Conservation (phyloP, 1,140 invertebrate species). For the Brachionus calyciflorus region DNA sequence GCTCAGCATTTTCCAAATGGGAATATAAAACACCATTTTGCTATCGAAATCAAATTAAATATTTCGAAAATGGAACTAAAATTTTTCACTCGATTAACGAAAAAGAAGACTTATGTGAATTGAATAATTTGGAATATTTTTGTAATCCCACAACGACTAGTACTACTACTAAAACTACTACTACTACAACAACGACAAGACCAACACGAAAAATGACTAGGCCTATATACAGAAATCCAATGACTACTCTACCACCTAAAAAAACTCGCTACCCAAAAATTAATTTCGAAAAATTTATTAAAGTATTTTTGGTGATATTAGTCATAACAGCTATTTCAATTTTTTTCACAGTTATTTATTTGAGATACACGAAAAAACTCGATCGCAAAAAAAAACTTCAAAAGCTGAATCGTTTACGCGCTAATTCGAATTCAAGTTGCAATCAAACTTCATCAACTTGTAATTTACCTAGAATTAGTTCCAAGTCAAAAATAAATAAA, state of each 20-base stretch:
- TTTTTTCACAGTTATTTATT: conserved; percentile 26
- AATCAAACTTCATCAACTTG: background rate
- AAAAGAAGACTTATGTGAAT: conserved; percentile 10
- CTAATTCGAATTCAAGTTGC: conserved; percentile 10
- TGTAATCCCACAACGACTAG: conserved; percentile 12
- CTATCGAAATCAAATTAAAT: conserved; percentile 11
- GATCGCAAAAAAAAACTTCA: conserved; percentile 10
- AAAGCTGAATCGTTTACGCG: background rate
- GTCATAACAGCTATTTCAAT: conserved; percentile 25
- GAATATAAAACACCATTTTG: conserved; percentile 29
- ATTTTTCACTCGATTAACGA: background rate
- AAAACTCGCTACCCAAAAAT: background rate
- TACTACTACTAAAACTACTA: background rate
- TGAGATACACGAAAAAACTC: background rate
- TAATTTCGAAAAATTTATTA: conserved; percentile 10
- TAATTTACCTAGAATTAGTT: conserved; percentile 32
- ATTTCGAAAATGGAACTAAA: conserved; percentile 2
- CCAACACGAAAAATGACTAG: background rate
- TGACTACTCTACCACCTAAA: background rate
- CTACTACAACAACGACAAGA: background rate
- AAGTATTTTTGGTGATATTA: background rate
- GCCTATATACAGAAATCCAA: background rate
- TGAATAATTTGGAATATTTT: background rate
- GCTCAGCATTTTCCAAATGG: background rate
- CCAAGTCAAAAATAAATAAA: background rate